phyloP scores from a whole-genome alignment of 2,113 vertebrate species.

The Tychaedon coryphoeus region DNA sequence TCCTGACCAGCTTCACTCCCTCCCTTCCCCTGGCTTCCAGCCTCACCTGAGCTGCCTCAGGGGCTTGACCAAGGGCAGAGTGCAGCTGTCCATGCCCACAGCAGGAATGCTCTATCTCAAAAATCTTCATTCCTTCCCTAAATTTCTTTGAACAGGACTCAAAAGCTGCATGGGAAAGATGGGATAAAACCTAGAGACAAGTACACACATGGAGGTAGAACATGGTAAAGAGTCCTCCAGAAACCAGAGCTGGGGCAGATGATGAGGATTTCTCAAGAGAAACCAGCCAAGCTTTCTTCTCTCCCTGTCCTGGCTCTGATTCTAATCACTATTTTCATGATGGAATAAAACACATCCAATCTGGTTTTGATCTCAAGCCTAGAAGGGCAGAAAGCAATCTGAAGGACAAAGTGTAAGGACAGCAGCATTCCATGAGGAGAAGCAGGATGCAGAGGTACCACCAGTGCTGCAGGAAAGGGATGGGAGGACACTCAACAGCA shows the following conservation, averaged over 20 bases:
- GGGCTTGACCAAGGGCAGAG: background rate
- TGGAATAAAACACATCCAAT: background rate
- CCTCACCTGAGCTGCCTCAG: background rate
- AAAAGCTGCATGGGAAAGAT: background rate
- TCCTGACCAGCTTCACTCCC: background rate
- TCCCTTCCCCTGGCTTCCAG: background rate
- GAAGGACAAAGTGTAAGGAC: background rate
- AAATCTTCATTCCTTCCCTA: background rate
- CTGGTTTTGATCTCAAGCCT: background rate
- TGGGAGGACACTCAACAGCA: background rate
- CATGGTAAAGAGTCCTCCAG: background rate
- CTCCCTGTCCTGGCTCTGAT: background rate
- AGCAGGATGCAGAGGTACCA: background rate
- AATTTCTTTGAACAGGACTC: background rate
- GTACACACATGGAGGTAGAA: background rate
- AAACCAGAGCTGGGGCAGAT: background rate
- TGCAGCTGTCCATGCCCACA: background rate
- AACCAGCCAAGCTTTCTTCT: background rate
- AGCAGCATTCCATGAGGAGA: background rate
- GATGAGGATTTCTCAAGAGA: background rate
- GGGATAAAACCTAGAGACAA: background rate
- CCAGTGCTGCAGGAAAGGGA: background rate
- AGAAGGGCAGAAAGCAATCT: background rate
- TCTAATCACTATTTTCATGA: background rate
- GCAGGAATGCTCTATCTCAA: background rate